Evolutionary conservation across 2,888 invertebrate genomes (phyloP).

Genomic region (Eilema caniola): DNA sequence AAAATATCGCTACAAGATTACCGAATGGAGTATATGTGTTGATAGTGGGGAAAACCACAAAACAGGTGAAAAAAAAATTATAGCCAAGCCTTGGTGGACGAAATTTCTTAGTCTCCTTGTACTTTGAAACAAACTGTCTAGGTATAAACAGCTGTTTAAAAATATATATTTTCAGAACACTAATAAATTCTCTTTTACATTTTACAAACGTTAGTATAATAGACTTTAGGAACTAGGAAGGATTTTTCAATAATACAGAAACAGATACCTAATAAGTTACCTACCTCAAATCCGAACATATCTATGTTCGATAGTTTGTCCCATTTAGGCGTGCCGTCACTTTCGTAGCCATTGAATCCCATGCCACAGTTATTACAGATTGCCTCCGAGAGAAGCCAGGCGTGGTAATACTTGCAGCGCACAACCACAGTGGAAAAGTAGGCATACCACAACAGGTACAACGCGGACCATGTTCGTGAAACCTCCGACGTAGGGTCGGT

Average conservation of each 20-base stretch:
- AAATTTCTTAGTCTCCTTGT: too few relatives aligned
- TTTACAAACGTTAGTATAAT: too few relatives aligned
- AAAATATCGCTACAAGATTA: too few relatives aligned
- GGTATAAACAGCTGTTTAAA: too few relatives aligned
- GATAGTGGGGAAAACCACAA: background rate
- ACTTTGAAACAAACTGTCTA: too few relatives aligned
- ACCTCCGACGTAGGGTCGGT: slow-evolving; percentile 80
- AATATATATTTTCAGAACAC: too few relatives aligned
- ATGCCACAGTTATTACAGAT: slow-evolving; percentile 98
- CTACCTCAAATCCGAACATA: slow-evolving; percentile 94
- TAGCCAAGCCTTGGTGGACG: background rate
- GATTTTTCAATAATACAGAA: background rate
- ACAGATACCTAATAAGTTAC: background rate
- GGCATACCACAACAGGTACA: slow-evolving; percentile 88
- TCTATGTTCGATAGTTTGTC: slow-evolving; percentile 97
- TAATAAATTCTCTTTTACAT: too few relatives aligned
- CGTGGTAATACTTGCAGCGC: slow-evolving; percentile 98
- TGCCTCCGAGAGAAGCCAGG: slow-evolving; percentile 98
- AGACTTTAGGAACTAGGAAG: too few relatives aligned
- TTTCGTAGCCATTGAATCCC: slow-evolving; percentile 94
- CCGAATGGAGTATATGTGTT: too few relatives aligned
- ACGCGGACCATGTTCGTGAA: slow-evolving; percentile 80
- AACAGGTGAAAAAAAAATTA: too few relatives aligned
- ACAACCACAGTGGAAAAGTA: slow-evolving; percentile 93
- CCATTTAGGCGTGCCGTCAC: slow-evolving; percentile 93